Evolutionary conservation across 1,140 invertebrate genomes (phyloP), one percentile per base, ranked within the genome.

Genomic region (Meloidogyne exigua): DNA sequence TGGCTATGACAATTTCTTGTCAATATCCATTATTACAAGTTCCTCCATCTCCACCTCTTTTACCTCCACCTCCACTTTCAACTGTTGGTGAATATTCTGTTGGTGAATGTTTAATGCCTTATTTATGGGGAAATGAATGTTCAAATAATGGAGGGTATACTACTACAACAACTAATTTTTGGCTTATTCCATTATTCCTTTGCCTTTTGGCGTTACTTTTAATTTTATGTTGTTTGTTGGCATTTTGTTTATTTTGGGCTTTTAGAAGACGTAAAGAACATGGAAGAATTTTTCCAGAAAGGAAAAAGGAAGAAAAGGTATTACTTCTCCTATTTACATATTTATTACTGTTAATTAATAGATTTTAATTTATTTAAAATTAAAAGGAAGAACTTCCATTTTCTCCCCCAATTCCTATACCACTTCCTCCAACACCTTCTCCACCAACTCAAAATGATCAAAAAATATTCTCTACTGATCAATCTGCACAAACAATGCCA

Each of bases 201-300:
- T 57, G 49, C 49, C 49, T 57, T 57, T 57, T 57, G 7, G 49
- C 49, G 1, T 57, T 57, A 21, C 49, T 57, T 57, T 57, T 57
- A n/a, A 57, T 57, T 57, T 57, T 57, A 57, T 57, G 49, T 57
- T 57, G 49, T 57, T 57, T 57, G 7, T 57, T 57, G 49, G 49
- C 49, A 12, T 57, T 57, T 18, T 57, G 49, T n/a, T 9, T 57
- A n/a, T 57, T n/a, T 57, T 57, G 49, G 49, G 49, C 49, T 5
- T n/a, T 57, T 57, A 57, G 18, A 57, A n/a, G n/a, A n/a, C 49
- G 18, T 9, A 57, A n/a, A 57, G 49, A 57, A 57, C 49, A 57
- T 0, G 49, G 49, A 57, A 18, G 49, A n/a, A 57, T 57, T 9
- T 57, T 57, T 57, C 49, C 49, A n/a, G 18, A 57, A 57, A 21